Evolutionary conservation across 1,140 invertebrate genomes (phyloP).

Genomic region (Ladona fulva): DNA sequence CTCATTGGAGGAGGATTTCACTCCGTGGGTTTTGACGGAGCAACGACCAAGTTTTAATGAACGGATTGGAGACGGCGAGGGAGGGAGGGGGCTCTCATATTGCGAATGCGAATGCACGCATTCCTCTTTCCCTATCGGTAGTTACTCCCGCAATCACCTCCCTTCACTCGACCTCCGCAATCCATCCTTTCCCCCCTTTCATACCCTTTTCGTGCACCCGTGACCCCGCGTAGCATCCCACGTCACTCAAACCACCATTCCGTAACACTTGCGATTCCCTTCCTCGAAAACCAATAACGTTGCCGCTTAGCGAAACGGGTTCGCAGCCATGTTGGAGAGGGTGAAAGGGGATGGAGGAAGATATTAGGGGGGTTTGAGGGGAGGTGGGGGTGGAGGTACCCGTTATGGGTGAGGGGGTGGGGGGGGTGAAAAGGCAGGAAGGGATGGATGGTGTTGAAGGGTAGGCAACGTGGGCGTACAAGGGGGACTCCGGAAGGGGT

Average conservation of each 20-base stretch:
- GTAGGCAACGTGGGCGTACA: neutral
- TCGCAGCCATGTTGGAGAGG: neutral
- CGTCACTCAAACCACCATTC: slow-evolving; percentile 3
- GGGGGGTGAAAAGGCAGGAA: neutral
- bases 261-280: neutral
- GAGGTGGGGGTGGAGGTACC: neutral
- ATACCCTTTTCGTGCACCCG: neutral
- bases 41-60: too few relatives aligned
- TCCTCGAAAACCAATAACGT: neutral
- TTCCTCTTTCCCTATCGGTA: neutral
- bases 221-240: neutral
- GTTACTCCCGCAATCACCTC: neutral
- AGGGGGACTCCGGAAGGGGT: neutral
- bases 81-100: too few relatives aligned
- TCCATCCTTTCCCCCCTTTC: neutral
- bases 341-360: neutral
- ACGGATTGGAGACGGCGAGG: too few relatives aligned
- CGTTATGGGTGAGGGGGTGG: neutral
- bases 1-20: too few relatives aligned
- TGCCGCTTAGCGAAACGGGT: neutral
- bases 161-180: neutral
- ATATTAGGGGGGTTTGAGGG: neutral
- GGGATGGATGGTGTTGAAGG: neutral
- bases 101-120: neutral
- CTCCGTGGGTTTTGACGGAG: too few relatives aligned